phyloP scores from a whole-genome alignment of 2,888 invertebrate genomes.

The Plutella xylostella region DNA sequence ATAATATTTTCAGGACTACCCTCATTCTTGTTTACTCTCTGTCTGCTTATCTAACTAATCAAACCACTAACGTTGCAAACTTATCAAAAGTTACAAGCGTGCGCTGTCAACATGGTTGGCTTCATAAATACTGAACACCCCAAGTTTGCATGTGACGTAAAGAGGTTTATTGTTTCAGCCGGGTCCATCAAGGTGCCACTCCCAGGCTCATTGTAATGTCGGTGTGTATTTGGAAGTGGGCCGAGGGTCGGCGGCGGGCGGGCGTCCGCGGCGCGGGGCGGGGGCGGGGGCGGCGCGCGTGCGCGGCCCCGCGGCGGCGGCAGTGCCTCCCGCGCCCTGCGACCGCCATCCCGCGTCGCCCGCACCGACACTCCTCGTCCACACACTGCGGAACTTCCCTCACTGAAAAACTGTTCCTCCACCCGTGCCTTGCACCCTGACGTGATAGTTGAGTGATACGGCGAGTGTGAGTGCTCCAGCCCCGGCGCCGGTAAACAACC shows the following conservation, averaged over 20 bases:
- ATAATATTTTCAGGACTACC: not conserved
- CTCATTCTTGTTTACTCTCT: not conserved
- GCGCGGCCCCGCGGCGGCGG: constrained; percentile 43
- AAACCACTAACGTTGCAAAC: not conserved
- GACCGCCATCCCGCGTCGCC: not conserved
- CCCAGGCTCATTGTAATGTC: constrained; percentile 46
- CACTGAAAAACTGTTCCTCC: constrained; percentile 28
- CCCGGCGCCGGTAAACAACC: constrained; percentile 38
- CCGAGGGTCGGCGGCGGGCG: constrained; percentile 3
- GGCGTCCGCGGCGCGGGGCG: constrained; percentile 1
- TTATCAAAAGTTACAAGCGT: constrained; percentile 11
- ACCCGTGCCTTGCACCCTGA: constrained; percentile 31
- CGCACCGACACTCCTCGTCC: constrained; percentile 26
- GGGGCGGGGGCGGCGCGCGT: constrained; percentile 22
- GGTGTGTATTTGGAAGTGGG: constrained; percentile 26
- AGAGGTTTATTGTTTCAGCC: constrained; percentile 29
- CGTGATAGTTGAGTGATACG: constrained; percentile 52
- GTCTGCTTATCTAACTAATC: not conserved
- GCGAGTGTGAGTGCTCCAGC: constrained; percentile 25
- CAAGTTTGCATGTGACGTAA: constrained; percentile 21
- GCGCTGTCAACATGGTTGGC: constrained; percentile 1
- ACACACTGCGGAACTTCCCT: constrained; percentile 37
- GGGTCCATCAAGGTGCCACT: constrained; percentile 35
- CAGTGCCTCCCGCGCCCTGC: no score
- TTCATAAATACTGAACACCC: not conserved